These are phyloP conservation scores for Bufotes viridis DNA, from an alignment of 2,797 vertebrate species.

Conservation along the genomic window DNA sequence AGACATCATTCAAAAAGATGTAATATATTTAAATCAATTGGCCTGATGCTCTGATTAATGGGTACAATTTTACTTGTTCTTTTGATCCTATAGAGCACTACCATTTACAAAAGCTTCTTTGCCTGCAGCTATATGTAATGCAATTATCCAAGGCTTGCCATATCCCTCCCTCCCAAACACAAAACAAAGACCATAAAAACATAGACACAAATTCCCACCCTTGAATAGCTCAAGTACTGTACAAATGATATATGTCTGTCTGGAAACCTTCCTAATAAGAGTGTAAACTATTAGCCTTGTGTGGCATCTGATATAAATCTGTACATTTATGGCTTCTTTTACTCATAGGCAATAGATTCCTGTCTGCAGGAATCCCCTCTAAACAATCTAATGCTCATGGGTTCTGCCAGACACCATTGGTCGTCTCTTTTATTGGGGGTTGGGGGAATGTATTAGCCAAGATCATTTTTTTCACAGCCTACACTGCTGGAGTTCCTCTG, in stretches of 20 bases:
- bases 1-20: constrained; percentile 9
- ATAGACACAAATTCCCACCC: constrained; percentile 42
- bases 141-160: constrained; percentile 46
- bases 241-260: constrained; percentile 38
- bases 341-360: not conserved
- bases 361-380: not conserved
- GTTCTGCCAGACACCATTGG: not conserved
- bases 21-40: constrained; percentile 54
- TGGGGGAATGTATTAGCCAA: not conserved
- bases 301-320: not conserved
- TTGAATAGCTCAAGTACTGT: constrained; percentile 18
- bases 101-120: constrained; percentile 42
- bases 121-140: constrained; percentile 49
- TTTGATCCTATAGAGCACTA: constrained; percentile 46
- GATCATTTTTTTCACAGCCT: not conserved
- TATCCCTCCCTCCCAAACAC: constrained; percentile 31
- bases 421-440: not conserved
- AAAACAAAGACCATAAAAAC: constrained; percentile 36
- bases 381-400: not conserved
- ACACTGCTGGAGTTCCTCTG: not conserved
- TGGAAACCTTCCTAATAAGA: constrained; percentile 32
- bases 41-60: constrained; percentile 50
- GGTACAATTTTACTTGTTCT: constrained; percentile 42
- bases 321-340: constrained; percentile 20
- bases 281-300: constrained; percentile 41